phyloP scores from a whole-genome alignment of 2,888 invertebrate species.

The Alcis repandata region DNA sequence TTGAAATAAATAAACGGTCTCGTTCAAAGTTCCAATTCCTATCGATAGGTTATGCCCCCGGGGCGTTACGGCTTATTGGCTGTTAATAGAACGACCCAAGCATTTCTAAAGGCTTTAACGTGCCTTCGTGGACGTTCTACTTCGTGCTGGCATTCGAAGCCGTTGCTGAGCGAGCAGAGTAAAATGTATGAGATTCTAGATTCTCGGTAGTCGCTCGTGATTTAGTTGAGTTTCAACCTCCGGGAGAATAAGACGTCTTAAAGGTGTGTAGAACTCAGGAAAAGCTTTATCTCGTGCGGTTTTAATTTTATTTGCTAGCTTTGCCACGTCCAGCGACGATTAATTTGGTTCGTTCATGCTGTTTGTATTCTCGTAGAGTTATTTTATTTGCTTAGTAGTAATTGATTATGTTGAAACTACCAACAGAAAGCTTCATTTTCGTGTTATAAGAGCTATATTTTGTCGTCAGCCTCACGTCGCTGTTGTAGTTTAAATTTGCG shows the following conservation, averaged over 20 bases:
- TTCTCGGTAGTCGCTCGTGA: constrained; percentile 45
- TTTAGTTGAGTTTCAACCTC: constrained; percentile 55
- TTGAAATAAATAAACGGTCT: constrained; percentile 31
- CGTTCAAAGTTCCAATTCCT: constrained; percentile 43
- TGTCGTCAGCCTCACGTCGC: background rate
- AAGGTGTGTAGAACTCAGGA: constrained; percentile 45
- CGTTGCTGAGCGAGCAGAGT: constrained; percentile 50
- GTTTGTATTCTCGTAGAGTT: constrained; percentile 40
- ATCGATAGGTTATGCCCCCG: constrained; percentile 41
- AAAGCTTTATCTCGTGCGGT: background rate
- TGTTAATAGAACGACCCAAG: constrained; percentile 64
- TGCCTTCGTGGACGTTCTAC: constrained; percentile 59
- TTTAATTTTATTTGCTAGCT: constrained; percentile 30
- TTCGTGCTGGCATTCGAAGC: constrained; percentile 62
- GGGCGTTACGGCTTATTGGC: constrained; percentile 56
- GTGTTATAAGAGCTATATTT: background rate
- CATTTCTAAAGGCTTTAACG: constrained; percentile 59
- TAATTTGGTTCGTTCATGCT: constrained; percentile 38
- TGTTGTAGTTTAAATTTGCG: background rate
- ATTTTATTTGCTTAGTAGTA: constrained; percentile 34
- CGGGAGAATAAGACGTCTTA: constrained; percentile 48
- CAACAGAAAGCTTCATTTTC: background rate
- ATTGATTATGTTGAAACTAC: background rate
- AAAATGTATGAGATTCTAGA: constrained; percentile 52
- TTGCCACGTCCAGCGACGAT: constrained; percentile 15